Evolutionary conservation across 2,888 invertebrate species (phyloP).

Genomic region (Eilema griseolum): DNA sequence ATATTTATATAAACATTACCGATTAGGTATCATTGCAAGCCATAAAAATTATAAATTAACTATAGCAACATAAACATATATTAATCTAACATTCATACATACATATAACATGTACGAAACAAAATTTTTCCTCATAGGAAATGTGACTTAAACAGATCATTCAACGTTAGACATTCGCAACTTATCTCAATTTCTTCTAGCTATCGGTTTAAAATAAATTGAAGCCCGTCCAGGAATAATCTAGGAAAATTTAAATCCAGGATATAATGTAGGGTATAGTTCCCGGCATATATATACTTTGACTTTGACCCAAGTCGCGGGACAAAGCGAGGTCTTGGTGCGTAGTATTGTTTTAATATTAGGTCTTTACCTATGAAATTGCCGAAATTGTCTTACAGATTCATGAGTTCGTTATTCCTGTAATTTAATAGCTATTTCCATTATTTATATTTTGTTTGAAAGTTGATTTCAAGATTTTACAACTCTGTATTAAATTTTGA

Average conservation of each 20-base stretch:
- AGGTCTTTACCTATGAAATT: too few species aligned
- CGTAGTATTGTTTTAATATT: too few species aligned
- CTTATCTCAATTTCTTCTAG: constrained; percentile 14
- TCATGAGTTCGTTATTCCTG: too few species aligned
- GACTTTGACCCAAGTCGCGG: too few species aligned
- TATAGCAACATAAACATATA: constrained; percentile 22
- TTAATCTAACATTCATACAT: constrained; percentile 25
- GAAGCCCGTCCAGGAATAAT: constrained; percentile 30
- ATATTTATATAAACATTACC: background rate
- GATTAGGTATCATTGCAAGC: constrained; percentile 31
- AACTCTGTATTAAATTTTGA: too few species aligned
- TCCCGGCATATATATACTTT: too few species aligned
- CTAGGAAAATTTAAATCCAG: background rate
- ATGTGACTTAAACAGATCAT: constrained; percentile 32
- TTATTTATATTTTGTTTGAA: too few species aligned
- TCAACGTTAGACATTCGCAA: constrained; percentile 16
- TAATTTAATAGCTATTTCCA: too few species aligned
- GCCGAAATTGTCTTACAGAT: too few species aligned
- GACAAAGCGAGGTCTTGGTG: too few species aligned
- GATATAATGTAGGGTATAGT: background rate
- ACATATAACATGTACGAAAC: constrained; percentile 17
- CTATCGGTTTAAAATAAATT: constrained; percentile 30
- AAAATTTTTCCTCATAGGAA: constrained; percentile 32
- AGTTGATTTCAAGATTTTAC: too few species aligned
- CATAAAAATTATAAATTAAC: constrained; percentile 9